phyloP scores from a whole-genome alignment of 1,140 invertebrate species.

The Pogonus chalceus region DNA sequence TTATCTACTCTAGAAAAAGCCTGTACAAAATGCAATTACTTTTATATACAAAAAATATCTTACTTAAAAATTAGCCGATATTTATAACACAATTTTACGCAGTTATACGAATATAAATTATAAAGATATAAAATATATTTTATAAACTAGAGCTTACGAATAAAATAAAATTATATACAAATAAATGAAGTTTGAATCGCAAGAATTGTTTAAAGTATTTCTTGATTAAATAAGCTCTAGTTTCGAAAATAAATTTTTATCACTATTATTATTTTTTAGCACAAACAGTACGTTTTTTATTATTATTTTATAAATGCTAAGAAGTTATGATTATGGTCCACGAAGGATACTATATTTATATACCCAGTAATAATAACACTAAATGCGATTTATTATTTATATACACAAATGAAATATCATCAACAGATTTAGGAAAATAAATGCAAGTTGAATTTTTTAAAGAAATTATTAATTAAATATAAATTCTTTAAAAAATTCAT shows the following conservation, averaged over 20 bases:
- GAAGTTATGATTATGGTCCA: background rate
- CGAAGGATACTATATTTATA: background rate
- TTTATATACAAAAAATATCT: conserved; percentile 8
- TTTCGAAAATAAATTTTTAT: conserved; percentile 1
- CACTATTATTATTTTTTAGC: background rate
- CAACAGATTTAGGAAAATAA: background rate
- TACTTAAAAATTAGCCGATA: background rate
- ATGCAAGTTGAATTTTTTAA: background rate
- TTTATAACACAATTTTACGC: background rate
- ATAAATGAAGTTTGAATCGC: background rate
- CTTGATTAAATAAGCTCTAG: background rate
- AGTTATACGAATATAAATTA: background rate
- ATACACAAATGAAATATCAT: background rate
- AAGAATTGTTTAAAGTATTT: background rate
- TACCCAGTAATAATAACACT: conserved; percentile 1
- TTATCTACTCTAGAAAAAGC: conserved; percentile 1
- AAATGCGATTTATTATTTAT: conserved; percentile 2
- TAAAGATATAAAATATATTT: background rate
- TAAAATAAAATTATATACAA: background rate
- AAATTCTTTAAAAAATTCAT: background rate
- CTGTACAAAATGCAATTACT: conserved; percentile 5
- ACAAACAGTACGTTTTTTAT: background rate
- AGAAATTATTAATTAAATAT: background rate
- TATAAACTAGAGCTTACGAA: background rate
- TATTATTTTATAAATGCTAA: conserved; percentile 2